These are phyloP conservation scores for Ornithorhynchus anatinus DNA, from an alignment of 2,113 vertebrate genomes.

Conservation along the genomic window DNA sequence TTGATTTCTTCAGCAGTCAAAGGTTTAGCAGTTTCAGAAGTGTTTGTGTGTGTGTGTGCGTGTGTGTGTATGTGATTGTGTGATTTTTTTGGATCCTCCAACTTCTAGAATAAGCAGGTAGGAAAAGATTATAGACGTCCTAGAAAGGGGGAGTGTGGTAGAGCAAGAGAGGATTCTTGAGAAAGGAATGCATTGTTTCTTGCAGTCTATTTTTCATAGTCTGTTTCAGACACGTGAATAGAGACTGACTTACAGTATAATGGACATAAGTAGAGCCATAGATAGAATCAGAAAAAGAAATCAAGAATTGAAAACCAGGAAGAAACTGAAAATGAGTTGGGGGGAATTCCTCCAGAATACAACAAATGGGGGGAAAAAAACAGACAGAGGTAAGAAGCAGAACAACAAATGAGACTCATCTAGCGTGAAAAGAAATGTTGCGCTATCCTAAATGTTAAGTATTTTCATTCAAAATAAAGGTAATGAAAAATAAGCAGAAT, in stretches of 20 bases:
- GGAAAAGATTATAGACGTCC: slow-evolving; percentile 17
- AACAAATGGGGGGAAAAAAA: slow-evolving; percentile 26
- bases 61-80: neutral
- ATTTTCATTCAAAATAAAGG: neutral
- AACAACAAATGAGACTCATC: slow-evolving; percentile 25
- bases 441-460: slow-evolving; percentile 1
- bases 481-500: neutral
- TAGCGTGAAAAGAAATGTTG: slow-evolving; percentile 14
- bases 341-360: slow-evolving; percentile 39
- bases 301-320: slow-evolving; percentile 50
- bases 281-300: slow-evolving; percentile 52
- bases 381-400: slow-evolving; percentile 42
- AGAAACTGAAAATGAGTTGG: slow-evolving; percentile 48
- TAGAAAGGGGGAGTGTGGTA: neutral
- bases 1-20: slow-evolving; percentile 10
- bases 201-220: slow-evolving; percentile 53
- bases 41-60: neutral
- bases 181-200: slow-evolving; percentile 56
- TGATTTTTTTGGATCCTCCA: no score
- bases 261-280: slow-evolving; percentile 49
- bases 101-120: slow-evolving; percentile 19
- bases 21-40: neutral
- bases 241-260: slow-evolving; percentile 43
- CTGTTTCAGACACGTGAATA: slow-evolving; percentile 44
- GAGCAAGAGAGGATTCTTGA: neutral